A percentile compares a stretch with the other conserved stretches of the same genome.
These are phyloP conservation scores for Xyliphius kryptos DNA, from an alignment of 2,113 vertebrate genomes.

Conservation along the genomic window DNA sequence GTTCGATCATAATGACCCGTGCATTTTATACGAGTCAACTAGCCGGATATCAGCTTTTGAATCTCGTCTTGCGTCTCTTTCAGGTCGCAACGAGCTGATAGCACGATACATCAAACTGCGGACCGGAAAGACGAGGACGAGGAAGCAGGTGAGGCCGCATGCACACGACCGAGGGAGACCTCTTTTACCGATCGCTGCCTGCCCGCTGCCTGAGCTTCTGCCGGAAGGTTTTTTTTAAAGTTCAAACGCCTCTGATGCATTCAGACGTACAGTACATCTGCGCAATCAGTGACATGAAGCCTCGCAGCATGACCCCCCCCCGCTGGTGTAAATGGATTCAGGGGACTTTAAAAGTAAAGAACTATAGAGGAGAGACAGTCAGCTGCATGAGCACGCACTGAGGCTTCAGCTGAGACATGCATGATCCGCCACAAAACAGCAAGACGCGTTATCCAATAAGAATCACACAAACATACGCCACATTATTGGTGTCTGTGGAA, in stretches of 20 bases:
- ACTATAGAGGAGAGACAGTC: constrained; percentile 9
- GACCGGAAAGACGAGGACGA: constrained; percentile 97
- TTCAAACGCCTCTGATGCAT: background rate
- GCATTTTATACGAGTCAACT: too few relatives aligned
- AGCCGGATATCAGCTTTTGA: too few relatives aligned
- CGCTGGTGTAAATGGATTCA: constrained; percentile 25
- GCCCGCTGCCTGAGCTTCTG: constrained; percentile 64
- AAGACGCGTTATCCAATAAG: constrained; percentile 1
- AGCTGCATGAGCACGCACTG: constrained; percentile 23
- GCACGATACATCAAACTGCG: constrained; percentile 99
- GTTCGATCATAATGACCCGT: background rate
- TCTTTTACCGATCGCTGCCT: constrained; percentile 58
- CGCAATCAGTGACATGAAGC: constrained; percentile 25
- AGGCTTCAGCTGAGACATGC: too few relatives aligned
- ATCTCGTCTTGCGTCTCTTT: constrained; percentile 18
- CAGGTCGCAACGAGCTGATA: constrained; percentile 98
- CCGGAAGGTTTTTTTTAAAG: constrained; percentile 1
- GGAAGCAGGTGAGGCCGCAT: constrained; percentile 89
- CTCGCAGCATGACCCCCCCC: constrained; percentile 34
- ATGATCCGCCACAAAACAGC: background rate
- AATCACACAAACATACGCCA: constrained; percentile 1
- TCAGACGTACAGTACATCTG: constrained; percentile 6
- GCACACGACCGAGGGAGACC: constrained; percentile 50
- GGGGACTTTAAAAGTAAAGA: constrained; percentile 20
- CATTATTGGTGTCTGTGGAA: too few relatives aligned